A percentile compares a stretch with the other conserved stretches of the same genome.
Evolutionary conservation across 1,140 invertebrate genomes (phyloP).

Genomic region (Diuraphis noxia): DNA sequence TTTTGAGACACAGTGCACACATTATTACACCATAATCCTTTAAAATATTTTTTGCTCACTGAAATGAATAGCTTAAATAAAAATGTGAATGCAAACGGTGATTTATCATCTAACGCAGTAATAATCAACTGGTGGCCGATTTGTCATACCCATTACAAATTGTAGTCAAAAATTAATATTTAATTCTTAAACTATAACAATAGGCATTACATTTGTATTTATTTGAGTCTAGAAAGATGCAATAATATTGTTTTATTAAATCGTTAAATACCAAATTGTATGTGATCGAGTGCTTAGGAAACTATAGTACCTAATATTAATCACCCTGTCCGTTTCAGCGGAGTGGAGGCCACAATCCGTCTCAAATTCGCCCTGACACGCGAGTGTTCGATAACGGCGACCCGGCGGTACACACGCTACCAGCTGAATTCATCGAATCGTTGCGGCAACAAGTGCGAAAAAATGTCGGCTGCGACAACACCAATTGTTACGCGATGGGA

Average conservation of each 20-base stretch:
- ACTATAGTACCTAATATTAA: not conserved
- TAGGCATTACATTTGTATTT: not conserved
- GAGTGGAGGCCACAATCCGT: not conserved
- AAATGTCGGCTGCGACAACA: not conserved
- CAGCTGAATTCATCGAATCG: not conserved
- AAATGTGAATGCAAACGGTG: not conserved
- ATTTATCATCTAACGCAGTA: not conserved
- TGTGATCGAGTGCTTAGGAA: accelerated
- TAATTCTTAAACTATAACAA: not conserved
- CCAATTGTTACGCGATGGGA: not conserved
- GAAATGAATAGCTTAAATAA: not conserved
- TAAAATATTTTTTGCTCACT: not conserved
- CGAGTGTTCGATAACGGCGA: not conserved
- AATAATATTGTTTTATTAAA: not conserved
- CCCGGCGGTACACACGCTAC: not conserved
- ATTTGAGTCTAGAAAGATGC: not conserved
- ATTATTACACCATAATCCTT: not conserved
- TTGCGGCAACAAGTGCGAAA: not conserved
- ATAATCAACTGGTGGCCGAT: no score
- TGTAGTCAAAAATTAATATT: not conserved
- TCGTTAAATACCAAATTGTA: not conserved
- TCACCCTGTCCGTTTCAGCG: not conserved
- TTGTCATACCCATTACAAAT: not conserved
- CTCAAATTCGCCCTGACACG: not conserved
- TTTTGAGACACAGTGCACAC: no score